Evolutionary conservation across 2,113 vertebrate genomes (phyloP).

Genomic region (Aspidoscelis tigris): DNA sequence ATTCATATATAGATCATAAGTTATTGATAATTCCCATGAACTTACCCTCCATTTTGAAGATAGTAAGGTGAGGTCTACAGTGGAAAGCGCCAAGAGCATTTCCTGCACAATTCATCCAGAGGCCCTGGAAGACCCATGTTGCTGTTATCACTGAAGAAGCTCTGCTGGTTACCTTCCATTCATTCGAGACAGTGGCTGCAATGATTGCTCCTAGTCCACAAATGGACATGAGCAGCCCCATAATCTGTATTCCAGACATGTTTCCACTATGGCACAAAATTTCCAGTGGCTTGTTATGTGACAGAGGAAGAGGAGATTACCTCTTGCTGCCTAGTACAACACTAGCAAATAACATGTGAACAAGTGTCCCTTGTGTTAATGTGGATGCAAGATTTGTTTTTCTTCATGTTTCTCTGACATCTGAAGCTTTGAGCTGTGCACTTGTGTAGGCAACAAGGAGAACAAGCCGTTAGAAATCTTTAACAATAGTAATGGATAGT

Average conservation of each 20-base stretch:
- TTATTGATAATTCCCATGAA: conserved; percentile 9
- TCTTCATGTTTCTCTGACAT: conserved; percentile 61
- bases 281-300: conserved; percentile 41
- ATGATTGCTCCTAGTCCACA: conserved; percentile 87
- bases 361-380: conserved; percentile 62
- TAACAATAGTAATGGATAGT: conserved; percentile 31
- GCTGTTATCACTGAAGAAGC: conserved; percentile 94
- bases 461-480: conserved; percentile 8
- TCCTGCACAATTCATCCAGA: conserved; percentile 95
- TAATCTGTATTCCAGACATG: conserved; percentile 88
- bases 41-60: conserved; percentile 90
- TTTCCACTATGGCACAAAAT: conserved; percentile 37
- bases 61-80: conserved; percentile 88
- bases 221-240: conserved; percentile 84
- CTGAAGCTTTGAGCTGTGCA: conserved; percentile 17
- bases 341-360: conserved; percentile 61
- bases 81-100: conserved; percentile 92
- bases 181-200: conserved; percentile 86
- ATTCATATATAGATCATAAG: background rate
- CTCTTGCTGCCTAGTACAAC: conserved; percentile 67
- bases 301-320: conserved; percentile 29
- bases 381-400: conserved; percentile 53
- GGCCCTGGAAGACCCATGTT: conserved; percentile 94
- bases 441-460: conserved; percentile 42
- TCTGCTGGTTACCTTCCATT: conserved; percentile 91